These are phyloP conservation scores for Macheiramphus alcinus DNA, from an alignment of 2,113 vertebrate genomes.

Conservation along the genomic window DNA sequence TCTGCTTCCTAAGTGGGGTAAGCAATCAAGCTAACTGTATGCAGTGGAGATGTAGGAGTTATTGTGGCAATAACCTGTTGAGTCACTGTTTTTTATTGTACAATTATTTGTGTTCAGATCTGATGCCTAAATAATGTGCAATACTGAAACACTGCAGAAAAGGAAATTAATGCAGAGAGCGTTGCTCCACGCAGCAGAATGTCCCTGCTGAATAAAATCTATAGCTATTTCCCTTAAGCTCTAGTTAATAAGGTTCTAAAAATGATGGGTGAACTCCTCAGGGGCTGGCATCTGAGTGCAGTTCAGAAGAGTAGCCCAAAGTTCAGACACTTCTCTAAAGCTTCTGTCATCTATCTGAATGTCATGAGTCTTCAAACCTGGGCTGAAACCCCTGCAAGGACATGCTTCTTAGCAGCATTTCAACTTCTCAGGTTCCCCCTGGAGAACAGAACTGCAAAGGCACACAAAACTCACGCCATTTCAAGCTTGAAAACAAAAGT, in stretches of 20 bases:
- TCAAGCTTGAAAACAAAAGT: not conserved
- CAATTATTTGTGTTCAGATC: slow-evolving; percentile 32
- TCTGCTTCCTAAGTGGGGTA: not conserved
- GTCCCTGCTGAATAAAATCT: slow-evolving; percentile 35
- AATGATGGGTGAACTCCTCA: slow-evolving; percentile 14
- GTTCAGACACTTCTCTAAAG: slow-evolving; percentile 17
- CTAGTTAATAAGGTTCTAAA: slow-evolving; percentile 6
- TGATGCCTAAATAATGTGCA: slow-evolving; percentile 16
- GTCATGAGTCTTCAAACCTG: not conserved
- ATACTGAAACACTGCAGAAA: not conserved
- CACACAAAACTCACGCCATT: not conserved
- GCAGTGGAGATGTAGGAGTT: not conserved
- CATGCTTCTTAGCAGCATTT: not conserved
- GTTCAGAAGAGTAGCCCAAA: not conserved
- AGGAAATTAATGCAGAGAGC: not conserved
- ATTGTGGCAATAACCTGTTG: slow-evolving; percentile 48
- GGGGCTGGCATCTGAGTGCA: not conserved
- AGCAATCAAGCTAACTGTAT: not conserved
- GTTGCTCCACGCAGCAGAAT: not conserved
- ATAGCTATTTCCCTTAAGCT: slow-evolving; percentile 22
- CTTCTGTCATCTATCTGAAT: not conserved
- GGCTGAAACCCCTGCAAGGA: not conserved
- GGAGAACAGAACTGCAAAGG: not conserved
- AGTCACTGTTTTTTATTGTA: slow-evolving; percentile 32
- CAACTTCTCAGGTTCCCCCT: not conserved